Conservation (phyloP, 2,113 vertebrate genomes). For the Tonatia bakeri region DNA sequence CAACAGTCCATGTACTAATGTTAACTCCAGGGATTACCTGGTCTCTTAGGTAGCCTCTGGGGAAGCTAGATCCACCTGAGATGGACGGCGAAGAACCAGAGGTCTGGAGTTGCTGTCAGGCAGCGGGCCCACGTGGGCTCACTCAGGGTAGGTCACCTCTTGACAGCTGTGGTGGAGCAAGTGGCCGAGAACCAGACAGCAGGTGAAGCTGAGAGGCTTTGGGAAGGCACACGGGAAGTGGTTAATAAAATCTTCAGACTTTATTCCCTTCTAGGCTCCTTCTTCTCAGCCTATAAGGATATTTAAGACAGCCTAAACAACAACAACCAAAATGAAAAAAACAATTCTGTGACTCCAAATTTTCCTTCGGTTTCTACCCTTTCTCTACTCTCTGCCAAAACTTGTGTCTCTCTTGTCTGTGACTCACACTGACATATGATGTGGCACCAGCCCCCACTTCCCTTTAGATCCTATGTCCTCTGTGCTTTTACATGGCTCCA, state of each 20-base stretch:
- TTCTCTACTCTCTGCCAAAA: background rate
- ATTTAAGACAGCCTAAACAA: background rate
- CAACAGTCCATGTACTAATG: background rate
- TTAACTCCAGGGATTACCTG: background rate
- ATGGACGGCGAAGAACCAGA: background rate
- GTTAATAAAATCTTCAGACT: background rate
- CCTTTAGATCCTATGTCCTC: background rate
- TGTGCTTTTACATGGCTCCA: background rate
- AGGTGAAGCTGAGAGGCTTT: background rate
- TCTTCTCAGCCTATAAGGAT: background rate
- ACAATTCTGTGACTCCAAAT: background rate
- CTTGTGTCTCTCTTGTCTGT: background rate
- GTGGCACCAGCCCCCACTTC: rapidly evolving
- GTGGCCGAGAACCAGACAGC: too few species aligned
- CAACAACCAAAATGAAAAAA: background rate
- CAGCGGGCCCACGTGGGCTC: background rate
- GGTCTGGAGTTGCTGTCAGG: background rate
- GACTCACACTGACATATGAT: background rate
- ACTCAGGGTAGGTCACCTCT: background rate
- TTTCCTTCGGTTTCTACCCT: background rate
- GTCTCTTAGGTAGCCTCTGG: background rate
- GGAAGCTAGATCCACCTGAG: background rate
- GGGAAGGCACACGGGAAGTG: background rate
- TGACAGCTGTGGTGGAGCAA: background rate
- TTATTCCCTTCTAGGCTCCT: background rate